A percentile compares a stretch with the other conserved stretches of the same genome.
Evolutionary conservation across 2,797 vertebrate species (phyloP).

Genomic region (Sebastes elongatus): DNA sequence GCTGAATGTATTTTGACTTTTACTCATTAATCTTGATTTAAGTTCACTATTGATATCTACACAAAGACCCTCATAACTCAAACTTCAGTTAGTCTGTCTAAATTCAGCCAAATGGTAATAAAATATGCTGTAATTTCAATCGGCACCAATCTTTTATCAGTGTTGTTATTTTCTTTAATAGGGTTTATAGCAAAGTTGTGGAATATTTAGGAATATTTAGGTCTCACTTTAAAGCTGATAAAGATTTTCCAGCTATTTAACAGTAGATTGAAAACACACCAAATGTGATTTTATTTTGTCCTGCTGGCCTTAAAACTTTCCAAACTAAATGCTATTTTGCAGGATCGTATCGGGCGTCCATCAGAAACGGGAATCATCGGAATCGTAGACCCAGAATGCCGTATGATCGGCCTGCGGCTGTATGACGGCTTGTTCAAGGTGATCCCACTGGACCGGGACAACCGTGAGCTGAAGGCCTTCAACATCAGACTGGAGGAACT

Average conservation of each 20-base stretch:
- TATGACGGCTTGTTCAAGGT: constrained; percentile 98
- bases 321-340: neutral
- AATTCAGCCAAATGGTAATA: neutral
- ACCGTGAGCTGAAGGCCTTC: constrained; percentile 97
- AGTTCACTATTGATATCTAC: neutral
- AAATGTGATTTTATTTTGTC: neutral
- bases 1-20: neutral
- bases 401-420: constrained; percentile 96
- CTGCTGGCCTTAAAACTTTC: neutral
- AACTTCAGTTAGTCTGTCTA: neutral
- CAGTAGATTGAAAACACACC: neutral
- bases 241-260: neutral
- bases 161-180: neutral
- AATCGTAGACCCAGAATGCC: constrained; percentile 97
- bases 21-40: neutral
- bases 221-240: neutral
- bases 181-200: neutral
- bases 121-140: neutral
- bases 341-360: constrained; percentile 97
- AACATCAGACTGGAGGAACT: constrained; percentile 98
- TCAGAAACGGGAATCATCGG: constrained; percentile 98
- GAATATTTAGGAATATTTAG: neutral
- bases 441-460: constrained; percentile 95
- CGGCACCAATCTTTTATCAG: neutral
- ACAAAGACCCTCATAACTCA: neutral